Evolutionary conservation across 2,113 vertebrate genomes (phyloP), one percentile per base, ranked within the genome.

Genomic region (Smithornis capensis): DNA sequence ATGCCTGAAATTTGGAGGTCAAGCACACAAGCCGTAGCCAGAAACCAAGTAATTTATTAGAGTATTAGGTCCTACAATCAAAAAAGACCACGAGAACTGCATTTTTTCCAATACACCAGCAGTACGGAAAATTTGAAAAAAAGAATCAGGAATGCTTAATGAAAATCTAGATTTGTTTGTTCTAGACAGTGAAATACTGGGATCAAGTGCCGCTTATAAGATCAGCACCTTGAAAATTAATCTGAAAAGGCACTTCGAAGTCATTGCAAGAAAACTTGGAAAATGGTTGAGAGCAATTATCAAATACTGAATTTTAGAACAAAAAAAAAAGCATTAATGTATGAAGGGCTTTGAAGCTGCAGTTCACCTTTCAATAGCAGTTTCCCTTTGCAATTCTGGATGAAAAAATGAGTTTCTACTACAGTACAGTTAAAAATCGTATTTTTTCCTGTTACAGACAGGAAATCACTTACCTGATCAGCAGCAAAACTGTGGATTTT

Each of bases 391-490:
- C 14, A 11, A 17, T 31, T 62, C 25, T 52, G 47, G 23, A 42
- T 16, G 8, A 21, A 4, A 9, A 84, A 33, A 16, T 18, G 15
- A 37, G 14, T n/a, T 88, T 71, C 64, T 63, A 49, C 33, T 70
- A 38, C 40, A 68, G 50, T 6, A 50, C 42, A 56, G 83, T 78
- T 92, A 35, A 89, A 94, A 95, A 52, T 17, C 3, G 4, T 33
- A 6, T 6, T 45, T 83, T 47, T 44, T 38, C 50, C 56, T 76
- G 45, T 70, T 65, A 37, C 55, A 76, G 75, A 52, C 47, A 85
- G 87, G 73, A 93, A 93, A 78, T 90, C 62, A 69, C 44, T 25
- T 75, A 64, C 49, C 60, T 92, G 62, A 90, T 64, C 50, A 94
- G 68, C 31, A 90, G 44, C 52, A 70, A 57, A 77, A 24, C 4